Percentiles rank a stretch among this genome's conserved stretches.
phyloP scores from a whole-genome alignment of 53 echinoderm and acorn worm species.

The Henricia sp. region DNA sequence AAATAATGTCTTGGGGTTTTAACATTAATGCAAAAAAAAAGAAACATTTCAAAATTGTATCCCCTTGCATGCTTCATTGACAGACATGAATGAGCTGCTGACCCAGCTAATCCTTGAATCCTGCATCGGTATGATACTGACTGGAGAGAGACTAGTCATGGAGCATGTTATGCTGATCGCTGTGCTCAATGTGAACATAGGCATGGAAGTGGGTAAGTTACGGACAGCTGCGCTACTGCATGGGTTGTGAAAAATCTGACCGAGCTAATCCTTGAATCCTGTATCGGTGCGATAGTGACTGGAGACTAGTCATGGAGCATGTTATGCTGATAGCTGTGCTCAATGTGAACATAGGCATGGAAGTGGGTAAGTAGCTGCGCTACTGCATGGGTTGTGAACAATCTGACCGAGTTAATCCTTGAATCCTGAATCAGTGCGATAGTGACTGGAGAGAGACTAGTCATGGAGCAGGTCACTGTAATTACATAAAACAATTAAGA shows the following conservation, averaged over 20 bases:
- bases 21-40: too few species aligned
- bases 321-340: constrained; percentile 60
- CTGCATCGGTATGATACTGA: constrained; percentile 66
- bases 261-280: not conserved
- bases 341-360: constrained; percentile 84
- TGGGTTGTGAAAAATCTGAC: too few species aligned
- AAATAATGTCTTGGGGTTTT: too few species aligned
- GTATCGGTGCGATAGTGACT: too few species aligned
- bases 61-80: not conserved
- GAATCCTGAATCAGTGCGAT: too few species aligned
- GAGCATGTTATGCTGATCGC: constrained; percentile 85
- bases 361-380: constrained; percentile 83
- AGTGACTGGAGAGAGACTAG: not conserved
- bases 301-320: not conserved
- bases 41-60: too few species aligned
- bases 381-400: too few species aligned
- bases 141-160: constrained; percentile 90
- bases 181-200: constrained; percentile 79
- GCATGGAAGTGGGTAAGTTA: constrained; percentile 96
- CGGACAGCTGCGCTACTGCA: not conserved
- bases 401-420: too few species aligned
- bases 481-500: too few species aligned
- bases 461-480: not conserved
- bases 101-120: constrained; percentile 71
- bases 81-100: constrained; percentile 82